phyloP scores from a whole-genome alignment of 2,113 vertebrate species.

The Podarcis cretensis region DNA sequence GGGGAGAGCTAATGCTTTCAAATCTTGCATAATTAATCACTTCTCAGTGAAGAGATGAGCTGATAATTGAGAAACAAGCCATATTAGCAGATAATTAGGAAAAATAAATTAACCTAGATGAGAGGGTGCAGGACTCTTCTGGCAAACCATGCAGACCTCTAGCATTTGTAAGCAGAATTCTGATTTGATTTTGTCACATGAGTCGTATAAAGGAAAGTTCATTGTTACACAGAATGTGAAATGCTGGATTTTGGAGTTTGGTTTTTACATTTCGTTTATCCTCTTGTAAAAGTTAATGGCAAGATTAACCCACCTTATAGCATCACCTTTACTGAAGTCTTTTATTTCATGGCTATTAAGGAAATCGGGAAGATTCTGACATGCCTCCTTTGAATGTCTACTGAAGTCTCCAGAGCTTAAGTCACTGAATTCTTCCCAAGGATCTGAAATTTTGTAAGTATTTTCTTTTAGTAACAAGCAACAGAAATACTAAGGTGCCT shows the following conservation, averaged over 20 bases:
- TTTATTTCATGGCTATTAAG: slow-evolving; percentile 1
- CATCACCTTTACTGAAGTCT: not conserved
- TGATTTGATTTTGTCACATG: not conserved
- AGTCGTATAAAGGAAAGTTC: not conserved
- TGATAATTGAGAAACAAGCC: not conserved
- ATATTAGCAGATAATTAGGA: slow-evolving; percentile 9
- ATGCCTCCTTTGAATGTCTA: not conserved
- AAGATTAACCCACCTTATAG: slow-evolving; percentile 35
- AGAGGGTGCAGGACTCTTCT: not conserved
- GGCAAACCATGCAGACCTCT: not conserved
- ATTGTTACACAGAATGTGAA: not conserved
- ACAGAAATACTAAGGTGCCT: not conserved
- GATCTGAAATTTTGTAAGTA: slow-evolving; percentile 49
- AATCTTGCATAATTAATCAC: not conserved
- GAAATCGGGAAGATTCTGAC: not conserved
- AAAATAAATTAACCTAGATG: not conserved
- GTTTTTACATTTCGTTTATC: not conserved
- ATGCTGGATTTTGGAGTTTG: not conserved
- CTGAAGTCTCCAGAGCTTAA: slow-evolving; percentile 34
- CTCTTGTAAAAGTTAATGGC: not conserved
- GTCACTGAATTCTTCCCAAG: not conserved
- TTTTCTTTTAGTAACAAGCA: slow-evolving; percentile 15
- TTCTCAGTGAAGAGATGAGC: not conserved
- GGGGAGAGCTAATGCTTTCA: not conserved
- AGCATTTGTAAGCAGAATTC: not conserved